Percentiles rank a stretch among this genome's conserved stretches.
phyloP scores from a whole-genome alignment of 2,797 vertebrate species.

The Eptatretus atami region DNA sequence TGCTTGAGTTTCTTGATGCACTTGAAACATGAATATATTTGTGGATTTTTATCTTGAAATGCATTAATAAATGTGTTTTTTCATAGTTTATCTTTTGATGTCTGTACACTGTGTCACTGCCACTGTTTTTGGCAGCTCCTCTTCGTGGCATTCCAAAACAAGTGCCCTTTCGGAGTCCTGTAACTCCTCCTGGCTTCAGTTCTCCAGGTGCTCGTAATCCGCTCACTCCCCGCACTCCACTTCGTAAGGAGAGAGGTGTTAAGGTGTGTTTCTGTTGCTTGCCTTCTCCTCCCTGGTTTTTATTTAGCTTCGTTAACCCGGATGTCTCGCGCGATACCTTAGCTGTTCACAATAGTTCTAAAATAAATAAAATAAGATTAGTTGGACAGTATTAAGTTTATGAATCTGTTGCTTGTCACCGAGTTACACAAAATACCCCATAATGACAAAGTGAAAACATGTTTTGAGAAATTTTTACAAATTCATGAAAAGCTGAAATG shows the following conservation, averaged over 20 bases:
- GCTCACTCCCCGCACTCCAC: constrained; percentile 44
- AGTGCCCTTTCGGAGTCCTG: constrained; percentile 64
- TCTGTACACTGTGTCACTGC: background rate
- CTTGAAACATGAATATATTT: background rate
- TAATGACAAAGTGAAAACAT: no score
- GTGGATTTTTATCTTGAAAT: constrained; percentile 1
- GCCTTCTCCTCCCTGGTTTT: no score
- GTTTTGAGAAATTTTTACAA: no score
- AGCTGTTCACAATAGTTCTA: no score
- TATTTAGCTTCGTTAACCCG: no score
- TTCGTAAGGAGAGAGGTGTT: constrained; percentile 71
- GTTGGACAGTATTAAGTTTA: no score
- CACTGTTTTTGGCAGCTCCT: constrained; percentile 24
- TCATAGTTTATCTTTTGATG: background rate
- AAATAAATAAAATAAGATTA: no score
- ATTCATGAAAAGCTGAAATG: no score
- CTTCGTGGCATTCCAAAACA: constrained; percentile 89
- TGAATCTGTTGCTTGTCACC: no score
- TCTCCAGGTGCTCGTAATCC: constrained; percentile 62
- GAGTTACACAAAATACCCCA: no score
- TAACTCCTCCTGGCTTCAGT: constrained; percentile 66
- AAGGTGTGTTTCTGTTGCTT: constrained; percentile 26
- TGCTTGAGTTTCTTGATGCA: background rate
- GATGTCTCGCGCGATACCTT: no score
- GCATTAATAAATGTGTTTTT: background rate